Base-by-base conservation (phyloP, 2,888 invertebrate species). In the Xylota sylvarum region DNA sequence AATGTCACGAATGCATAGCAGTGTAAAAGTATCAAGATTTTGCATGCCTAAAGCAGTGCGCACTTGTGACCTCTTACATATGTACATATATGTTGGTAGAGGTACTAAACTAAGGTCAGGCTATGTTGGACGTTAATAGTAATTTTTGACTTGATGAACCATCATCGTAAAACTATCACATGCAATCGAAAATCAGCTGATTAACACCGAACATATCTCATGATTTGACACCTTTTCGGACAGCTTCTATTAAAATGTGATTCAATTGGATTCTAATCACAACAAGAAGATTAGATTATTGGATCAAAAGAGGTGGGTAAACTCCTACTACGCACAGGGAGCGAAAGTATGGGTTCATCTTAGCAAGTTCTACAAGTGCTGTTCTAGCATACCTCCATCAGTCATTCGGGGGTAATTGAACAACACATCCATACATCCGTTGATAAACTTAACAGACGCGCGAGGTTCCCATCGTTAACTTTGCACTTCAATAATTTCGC, bases 251-350 rank as follows among this genome's bases (percentile, higher is more conserved):
- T 69, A 30, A 65, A 65, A 65, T 65, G 65, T 65, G 56, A 43
- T 56, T 56, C 43, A n/a, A n/a, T n/a, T n/a, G n/a, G n/a, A n/a
- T n/a, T 17, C 17, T 73, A 62, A 62, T 73, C 73, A 73, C 37
- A n/a, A 17, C 50, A 0, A 35, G 35, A 23, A 69, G 40, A 69
- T 69, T 55, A 55, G 23, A 40, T 40, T 40, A 17, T 14, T n/a
- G n/a, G n/a, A n/a, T n/a, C 27, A 12, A 17, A 60, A 23, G 70
- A 60, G 37, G 32, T 72, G 14, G n/a, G 4, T 37, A 27, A 0
- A 35, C 32, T 30, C 52, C 40, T 17, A 48, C 17, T 9, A 62
- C 62, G 62, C 64, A 65, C 6, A 46, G 64, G 40, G 69, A 40
- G 40, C 17, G 55, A 72, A 72, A 56, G 32, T 32, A 3, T 12